phyloP scores from a whole-genome alignment of 1,140 invertebrate genomes.

The Pseudomyrmex dendroicus region DNA sequence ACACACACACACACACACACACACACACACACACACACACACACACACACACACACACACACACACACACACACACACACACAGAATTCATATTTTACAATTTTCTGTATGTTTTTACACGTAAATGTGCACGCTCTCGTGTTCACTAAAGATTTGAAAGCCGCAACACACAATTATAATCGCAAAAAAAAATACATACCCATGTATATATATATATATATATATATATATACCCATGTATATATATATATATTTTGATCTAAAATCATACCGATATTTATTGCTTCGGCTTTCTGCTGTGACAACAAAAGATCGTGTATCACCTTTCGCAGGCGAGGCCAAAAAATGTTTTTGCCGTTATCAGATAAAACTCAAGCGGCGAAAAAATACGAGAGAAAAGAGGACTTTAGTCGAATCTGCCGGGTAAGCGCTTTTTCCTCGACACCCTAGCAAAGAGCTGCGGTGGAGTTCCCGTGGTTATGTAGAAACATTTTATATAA shows the following conservation, averaged over 20 bases:
- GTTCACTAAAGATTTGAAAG: too few species aligned
- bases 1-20: too few species aligned
- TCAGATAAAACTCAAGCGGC: constrained; percentile 67
- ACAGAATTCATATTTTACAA: background rate
- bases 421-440: constrained; percentile 67
- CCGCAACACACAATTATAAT: too few species aligned
- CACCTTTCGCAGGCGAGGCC: constrained; percentile 42
- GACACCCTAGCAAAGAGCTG: constrained; percentile 25
- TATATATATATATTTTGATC: constrained; percentile 12
- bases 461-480: constrained; percentile 64
- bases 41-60: too few species aligned
- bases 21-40: too few species aligned
- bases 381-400: constrained; percentile 70
- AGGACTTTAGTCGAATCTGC: constrained; percentile 68
- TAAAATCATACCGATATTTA: constrained; percentile 57
- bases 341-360: constrained; percentile 64
- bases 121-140: background rate
- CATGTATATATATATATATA: too few species aligned
- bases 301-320: constrained; percentile 57
- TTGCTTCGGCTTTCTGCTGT: constrained; percentile 35
- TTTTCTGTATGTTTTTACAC: background rate
- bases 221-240: background rate
- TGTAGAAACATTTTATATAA: constrained; percentile 70
- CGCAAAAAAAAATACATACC: too few species aligned
- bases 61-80: too few species aligned